These are phyloP conservation scores for Tethea ocularis DNA, from an alignment of 2,888 invertebrate genomes.

Conservation along the genomic window DNA sequence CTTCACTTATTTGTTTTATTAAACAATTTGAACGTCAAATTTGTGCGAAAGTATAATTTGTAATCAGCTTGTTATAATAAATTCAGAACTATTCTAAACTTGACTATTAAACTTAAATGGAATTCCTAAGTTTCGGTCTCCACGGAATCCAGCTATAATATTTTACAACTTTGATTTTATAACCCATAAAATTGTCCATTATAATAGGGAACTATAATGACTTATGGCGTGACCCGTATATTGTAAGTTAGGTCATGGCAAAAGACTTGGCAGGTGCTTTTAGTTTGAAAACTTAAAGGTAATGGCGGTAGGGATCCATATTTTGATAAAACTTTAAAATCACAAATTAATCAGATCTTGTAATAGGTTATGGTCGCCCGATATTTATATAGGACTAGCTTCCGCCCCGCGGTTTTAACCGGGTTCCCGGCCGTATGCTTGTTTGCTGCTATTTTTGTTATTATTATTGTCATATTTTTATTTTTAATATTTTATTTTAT, in stretches of 20 bases:
- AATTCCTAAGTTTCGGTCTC: not conserved
- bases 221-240: not conserved
- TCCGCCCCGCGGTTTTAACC: too few relatives aligned
- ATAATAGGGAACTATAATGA: not conserved
- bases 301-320: not conserved
- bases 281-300: not conserved
- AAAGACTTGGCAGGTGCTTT: not conserved
- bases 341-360: too few relatives aligned
- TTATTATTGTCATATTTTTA: too few relatives aligned
- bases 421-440: too few relatives aligned
- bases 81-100: constrained; percentile 1
- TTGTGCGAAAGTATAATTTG: not conserved
- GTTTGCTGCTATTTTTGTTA: too few relatives aligned
- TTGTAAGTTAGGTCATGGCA: not conserved
- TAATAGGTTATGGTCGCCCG: too few relatives aligned
- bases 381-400: too few relatives aligned
- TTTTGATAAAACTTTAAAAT: not conserved
- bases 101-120: not conserved
- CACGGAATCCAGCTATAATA: not conserved
- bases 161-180: constrained; percentile 1
- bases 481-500: too few relatives aligned
- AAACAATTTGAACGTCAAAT: not conserved
- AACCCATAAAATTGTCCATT: not conserved
- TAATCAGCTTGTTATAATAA: not conserved
- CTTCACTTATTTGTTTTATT: not conserved